phyloP scores from a whole-genome alignment of 37 sponge, comb jelly and placozoan genomes.

The Axinella damicornis region DNA sequence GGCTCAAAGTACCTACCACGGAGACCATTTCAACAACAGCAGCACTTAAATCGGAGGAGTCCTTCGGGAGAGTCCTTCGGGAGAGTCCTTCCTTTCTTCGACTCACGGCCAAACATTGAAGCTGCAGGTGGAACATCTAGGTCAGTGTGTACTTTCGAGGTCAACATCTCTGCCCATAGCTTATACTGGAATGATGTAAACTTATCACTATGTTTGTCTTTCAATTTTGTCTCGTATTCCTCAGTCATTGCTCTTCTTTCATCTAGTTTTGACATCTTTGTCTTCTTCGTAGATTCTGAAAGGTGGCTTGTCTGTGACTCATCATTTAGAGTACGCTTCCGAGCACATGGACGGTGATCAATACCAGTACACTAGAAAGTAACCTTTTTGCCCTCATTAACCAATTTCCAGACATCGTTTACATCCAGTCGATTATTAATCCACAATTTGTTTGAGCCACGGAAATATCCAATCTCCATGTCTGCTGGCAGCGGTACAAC shows the following conservation, averaged over 20 bases:
- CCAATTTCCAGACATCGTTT: slow-evolving; percentile 2
- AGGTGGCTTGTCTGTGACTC: no score
- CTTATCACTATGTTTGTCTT: background rate
- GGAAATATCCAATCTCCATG: background rate
- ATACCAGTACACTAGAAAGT: background rate
- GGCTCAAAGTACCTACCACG: background rate
- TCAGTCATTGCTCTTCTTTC: background rate
- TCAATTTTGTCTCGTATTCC: background rate
- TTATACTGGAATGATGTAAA: background rate
- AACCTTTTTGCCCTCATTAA: background rate
- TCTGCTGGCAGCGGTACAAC: background rate
- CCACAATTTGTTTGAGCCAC: background rate
- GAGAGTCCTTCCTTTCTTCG: no score
- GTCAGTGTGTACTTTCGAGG: background rate
- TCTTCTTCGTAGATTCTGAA: background rate
- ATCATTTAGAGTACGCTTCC: no score
- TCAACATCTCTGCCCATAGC: no score
- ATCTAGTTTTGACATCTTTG: background rate
- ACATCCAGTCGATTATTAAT: background rate
- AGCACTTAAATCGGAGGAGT: no score
- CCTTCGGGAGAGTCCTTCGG: no score
- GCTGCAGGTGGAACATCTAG: slow-evolving; percentile 7
- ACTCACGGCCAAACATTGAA: slow-evolving; percentile 2
- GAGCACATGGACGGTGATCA: no score
- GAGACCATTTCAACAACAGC: background rate